These are phyloP conservation scores for Cheilosia impressa DNA, from an alignment of 2,888 invertebrate species.

Conservation along the genomic window DNA sequence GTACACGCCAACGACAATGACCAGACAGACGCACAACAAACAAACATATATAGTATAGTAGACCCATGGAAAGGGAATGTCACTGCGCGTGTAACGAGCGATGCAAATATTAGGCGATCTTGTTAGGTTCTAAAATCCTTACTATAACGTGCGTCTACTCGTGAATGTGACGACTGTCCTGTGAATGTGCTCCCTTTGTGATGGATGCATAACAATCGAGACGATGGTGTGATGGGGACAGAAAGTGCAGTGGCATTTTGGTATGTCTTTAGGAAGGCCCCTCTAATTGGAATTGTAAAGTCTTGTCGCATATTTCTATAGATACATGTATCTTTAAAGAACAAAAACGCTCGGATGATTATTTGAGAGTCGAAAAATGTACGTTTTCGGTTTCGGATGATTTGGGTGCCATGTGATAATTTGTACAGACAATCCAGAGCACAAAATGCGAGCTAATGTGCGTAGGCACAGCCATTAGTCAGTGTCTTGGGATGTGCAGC, in stretches of 20 bases:
- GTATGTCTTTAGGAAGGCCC: slow-evolving; percentile 62
- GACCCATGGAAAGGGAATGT: slow-evolving; percentile 25
- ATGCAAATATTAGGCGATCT: slow-evolving; percentile 68
- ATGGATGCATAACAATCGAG: slow-evolving; percentile 67
- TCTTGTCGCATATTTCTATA: slow-evolving; percentile 14
- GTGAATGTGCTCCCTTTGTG: slow-evolving; percentile 71
- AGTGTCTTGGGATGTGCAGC: neutral
- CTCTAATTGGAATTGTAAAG: slow-evolving; percentile 68
- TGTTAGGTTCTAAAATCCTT: slow-evolving; percentile 64
- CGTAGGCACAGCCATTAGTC: slow-evolving; percentile 26
- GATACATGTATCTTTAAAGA: neutral
- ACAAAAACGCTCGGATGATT: slow-evolving; percentile 1
- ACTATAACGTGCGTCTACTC: neutral
- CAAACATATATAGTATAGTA: neutral
- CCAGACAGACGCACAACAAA: slow-evolving; percentile 57
- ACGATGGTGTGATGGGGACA: slow-evolving; percentile 44
- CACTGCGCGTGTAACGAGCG: slow-evolving; percentile 42
- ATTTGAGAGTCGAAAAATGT: slow-evolving; percentile 23
- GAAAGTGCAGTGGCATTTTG: slow-evolving; percentile 75
- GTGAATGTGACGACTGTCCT: slow-evolving; percentile 17
- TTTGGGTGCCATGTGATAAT: slow-evolving; percentile 71
- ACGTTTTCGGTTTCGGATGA: slow-evolving; percentile 27
- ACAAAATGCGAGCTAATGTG: slow-evolving; percentile 1
- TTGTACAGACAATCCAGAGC: slow-evolving; percentile 61
- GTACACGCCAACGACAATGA: slow-evolving; percentile 24